Conservation (phyloP, 2,797 vertebrate genomes). For the Trichosurus vulpecula region DNA sequence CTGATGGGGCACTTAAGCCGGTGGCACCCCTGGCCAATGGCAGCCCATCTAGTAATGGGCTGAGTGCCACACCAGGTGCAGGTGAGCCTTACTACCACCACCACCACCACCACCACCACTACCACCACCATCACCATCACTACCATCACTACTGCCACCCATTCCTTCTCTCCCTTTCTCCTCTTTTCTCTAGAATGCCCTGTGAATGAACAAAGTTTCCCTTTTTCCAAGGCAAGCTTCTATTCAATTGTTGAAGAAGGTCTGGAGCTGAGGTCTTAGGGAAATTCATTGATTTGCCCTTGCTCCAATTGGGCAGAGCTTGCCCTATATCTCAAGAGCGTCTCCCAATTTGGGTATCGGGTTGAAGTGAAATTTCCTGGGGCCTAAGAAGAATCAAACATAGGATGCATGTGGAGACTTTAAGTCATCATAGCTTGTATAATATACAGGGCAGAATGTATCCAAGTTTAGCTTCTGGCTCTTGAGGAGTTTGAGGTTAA, state of each 20-base stretch:
- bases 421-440: not conserved
- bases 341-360: not conserved
- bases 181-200: not conserved
- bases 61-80: constrained; percentile 83
- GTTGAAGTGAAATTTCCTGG: not conserved
- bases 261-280: not conserved
- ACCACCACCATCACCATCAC: not conserved
- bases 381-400: not conserved
- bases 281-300: not conserved
- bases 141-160: not conserved
- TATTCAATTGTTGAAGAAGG: not conserved
- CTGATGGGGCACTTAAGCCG: constrained; percentile 95
- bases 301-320: not conserved
- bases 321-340: not conserved
- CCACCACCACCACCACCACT: not conserved
- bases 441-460: not conserved
- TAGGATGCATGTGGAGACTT: not conserved
- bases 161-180: not conserved
- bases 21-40: constrained; percentile 81
- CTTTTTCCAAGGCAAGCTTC: not conserved
- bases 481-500: not conserved
- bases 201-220: not conserved
- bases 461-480: not conserved
- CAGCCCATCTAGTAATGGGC: constrained; percentile 85
- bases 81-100: constrained; percentile 80